phyloP scores from a whole-genome alignment of 2,113 vertebrate genomes.

The Brachionichthys hirsutus region DNA sequence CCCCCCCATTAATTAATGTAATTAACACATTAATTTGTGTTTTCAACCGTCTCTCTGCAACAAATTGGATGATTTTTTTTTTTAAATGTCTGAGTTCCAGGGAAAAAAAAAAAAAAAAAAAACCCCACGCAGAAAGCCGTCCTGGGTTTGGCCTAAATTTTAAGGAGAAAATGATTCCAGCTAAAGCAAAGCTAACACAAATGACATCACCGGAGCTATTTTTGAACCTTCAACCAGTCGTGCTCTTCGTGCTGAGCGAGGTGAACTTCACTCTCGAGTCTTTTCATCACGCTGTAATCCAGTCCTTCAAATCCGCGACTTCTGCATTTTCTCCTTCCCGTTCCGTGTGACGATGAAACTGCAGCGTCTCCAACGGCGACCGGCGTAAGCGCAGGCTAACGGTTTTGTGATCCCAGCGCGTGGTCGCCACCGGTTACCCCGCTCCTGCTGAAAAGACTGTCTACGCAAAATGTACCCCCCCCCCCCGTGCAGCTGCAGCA shows the following conservation, averaged over 20 bases:
- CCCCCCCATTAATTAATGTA: too few species aligned
- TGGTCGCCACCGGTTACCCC: background rate
- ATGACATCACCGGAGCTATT: background rate
- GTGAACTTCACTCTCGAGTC: too few species aligned
- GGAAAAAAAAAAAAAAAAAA: too few species aligned
- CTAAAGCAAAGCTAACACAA: background rate
- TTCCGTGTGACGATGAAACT: constrained; percentile 11
- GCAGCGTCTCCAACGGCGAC: constrained; percentile 14
- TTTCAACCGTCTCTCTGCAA: too few species aligned
- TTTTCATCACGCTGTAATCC: too few species aligned
- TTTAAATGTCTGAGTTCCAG: too few species aligned
- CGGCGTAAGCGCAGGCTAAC: constrained; percentile 6
- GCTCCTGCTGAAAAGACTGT: constrained; percentile 9
- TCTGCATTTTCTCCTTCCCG: background rate
- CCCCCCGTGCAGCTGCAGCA: constrained; percentile 15
- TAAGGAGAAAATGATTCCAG: background rate
- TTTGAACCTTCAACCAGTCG: background rate
- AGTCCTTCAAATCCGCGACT: too few species aligned
- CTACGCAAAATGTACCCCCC: constrained; percentile 7
- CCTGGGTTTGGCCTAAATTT: too few species aligned
- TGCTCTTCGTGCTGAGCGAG: too few species aligned
- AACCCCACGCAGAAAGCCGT: too few species aligned
- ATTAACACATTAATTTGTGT: too few species aligned
- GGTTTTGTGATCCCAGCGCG: constrained; percentile 14
- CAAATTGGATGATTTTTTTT: too few species aligned